Evolutionary conservation across 2,797 vertebrate genomes (phyloP), one percentile per base, ranked within the genome.

Genomic region (Gouania willdenowi): DNA sequence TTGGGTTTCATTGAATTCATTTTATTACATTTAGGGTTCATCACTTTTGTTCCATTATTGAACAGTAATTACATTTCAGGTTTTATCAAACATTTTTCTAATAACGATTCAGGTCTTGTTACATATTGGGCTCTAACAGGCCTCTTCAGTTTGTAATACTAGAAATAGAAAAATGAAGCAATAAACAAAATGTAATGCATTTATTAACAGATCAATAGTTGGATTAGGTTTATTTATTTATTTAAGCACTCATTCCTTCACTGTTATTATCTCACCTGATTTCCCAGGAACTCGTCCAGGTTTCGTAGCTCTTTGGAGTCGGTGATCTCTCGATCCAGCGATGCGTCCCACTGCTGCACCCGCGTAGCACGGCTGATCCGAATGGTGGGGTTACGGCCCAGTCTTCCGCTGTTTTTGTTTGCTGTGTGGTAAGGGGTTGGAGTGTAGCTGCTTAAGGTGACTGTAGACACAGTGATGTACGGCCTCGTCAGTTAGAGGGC

Each of bases 201-300:
- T n/a, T n/a, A n/a, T n/a, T n/a, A n/a, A n/a, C n/a, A n/a, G n/a
- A n/a, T n/a, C n/a, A n/a, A n/a, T n/a, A n/a, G n/a, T n/a, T n/a
- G n/a, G n/a, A n/a, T n/a, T n/a, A n/a, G n/a, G n/a, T n/a, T n/a
- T n/a, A n/a, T n/a, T 20, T 6, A 20, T 6, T 5, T 19, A 20
- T 19, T 6, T 20, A 19, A 20, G 19, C 12, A 26, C n/a, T 10
- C 13, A 4, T 2, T 36, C 19, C 13, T 35, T n/a, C 22, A 13
- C 10, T 9, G 10, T n/a, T n/a, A 8, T 2, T 1, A n/a, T 16
- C 66, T 67, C 35, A 98, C 94, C 91, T 97, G 94, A 58, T 90
- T 92, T 5, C 94, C 88, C 6, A 99, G 91, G 71, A 96, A 99
- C 52, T 98, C 95, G 1, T 99, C 95, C 27, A 99, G 90, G 46